Evolutionary conservation across 2,888 invertebrate genomes (phyloP), one percentile per base, ranked within the genome.

Genomic region (Rhodophaea formosa): DNA sequence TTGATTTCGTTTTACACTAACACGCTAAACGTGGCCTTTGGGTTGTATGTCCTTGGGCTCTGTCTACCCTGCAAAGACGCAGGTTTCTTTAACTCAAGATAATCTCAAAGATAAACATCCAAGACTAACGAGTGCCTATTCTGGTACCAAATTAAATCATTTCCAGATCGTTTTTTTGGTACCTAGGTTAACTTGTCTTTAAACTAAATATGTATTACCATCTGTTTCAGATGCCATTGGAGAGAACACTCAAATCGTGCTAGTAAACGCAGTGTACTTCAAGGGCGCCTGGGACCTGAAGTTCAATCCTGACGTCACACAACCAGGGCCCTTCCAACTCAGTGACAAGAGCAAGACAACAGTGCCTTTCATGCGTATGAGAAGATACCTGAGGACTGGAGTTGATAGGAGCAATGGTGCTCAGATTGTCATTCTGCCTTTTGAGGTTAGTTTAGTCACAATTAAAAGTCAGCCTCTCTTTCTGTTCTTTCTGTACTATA

Each of bases 251-350:
- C 91, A 93, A 63, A 77, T 96, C 81, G 77, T 95, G 7, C 74
- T 95, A 35, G 88, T 93, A 6, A 96, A 95, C 70, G 94, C 94
- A 2, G 82, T 96, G 17, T 95, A 93, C 81, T 96, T 95, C 89
- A 95, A 95, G 79, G 95, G 95, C 0, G 73, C 92, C 0, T 96
- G 96, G 96, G 84, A 92, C 23, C 83, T 91, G 42, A 93, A 92
- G 53, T 97, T 96, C 74, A 87, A 92, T 7, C 77, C 82, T 16
- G 85, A 92, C 52, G 70, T 86, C 0, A 95, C 95, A 0, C 69
- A 68, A 53, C 62, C 75, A 0, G 88, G 84, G 7, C 80, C 83
- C 12, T 97, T 97, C 79, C 77, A 90, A 59, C 73, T 92, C 0
- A 77, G 79, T 39, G 80, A 82, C 39, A 84, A 86, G 0, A 69